Percentiles rank a stretch among this genome's conserved stretches.
phyloP scores from a whole-genome alignment of 2,888 invertebrate genomes.

The Carabus problematicus region DNA sequence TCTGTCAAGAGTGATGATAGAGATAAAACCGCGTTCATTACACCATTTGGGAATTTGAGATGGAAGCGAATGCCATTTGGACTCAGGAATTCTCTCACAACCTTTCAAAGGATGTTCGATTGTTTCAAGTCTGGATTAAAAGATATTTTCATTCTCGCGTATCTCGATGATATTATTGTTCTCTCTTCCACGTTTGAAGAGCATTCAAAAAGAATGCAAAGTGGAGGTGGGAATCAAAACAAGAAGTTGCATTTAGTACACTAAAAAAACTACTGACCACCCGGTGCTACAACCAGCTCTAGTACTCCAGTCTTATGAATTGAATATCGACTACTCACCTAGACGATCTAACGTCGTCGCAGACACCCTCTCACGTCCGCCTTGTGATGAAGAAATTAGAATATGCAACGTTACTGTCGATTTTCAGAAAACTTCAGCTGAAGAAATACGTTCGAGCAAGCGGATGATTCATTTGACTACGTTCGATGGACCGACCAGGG shows the following conservation, averaged over 20 bases:
- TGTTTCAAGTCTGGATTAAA: not conserved
- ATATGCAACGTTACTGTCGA: conserved; percentile 1
- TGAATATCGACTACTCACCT: not conserved
- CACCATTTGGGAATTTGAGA: too few species aligned
- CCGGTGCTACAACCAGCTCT: not conserved
- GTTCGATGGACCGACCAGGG: not conserved
- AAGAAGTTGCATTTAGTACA: conserved; percentile 17
- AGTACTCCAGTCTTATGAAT: conserved; percentile 1
- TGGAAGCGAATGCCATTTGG: conserved; percentile 24
- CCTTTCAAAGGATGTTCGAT: conserved; percentile 19
- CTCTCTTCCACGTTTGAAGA: conserved; percentile 21
- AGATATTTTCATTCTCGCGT: not conserved
- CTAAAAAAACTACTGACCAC: conserved; percentile 3
- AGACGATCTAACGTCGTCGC: not conserved
- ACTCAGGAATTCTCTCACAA: not conserved
- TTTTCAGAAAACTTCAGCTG: not conserved
- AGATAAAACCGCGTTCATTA: too few species aligned
- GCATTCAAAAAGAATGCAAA: conserved; percentile 19
- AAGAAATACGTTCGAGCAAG: not conserved
- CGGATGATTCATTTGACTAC: not conserved
- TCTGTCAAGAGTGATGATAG: too few species aligned
- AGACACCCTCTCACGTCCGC: not conserved
- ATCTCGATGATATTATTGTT: conserved; percentile 19
- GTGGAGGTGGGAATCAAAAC: conserved; percentile 11
- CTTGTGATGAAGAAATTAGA: not conserved